Conservation (phyloP, 2,113 vertebrate species). For the Albula glossodonta region DNA sequence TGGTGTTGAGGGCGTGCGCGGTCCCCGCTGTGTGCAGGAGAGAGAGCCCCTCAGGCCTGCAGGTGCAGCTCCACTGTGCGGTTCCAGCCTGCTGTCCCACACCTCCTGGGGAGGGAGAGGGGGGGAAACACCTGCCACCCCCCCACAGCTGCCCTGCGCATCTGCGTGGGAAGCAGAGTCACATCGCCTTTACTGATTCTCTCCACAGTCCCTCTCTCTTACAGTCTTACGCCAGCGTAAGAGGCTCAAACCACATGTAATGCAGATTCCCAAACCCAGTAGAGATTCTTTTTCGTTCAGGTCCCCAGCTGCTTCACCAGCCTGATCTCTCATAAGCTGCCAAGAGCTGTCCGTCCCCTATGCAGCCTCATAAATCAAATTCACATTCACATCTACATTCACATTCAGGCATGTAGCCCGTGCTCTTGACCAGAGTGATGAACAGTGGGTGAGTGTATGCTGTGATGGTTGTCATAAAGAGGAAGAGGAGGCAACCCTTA, state of each 20-base stretch:
- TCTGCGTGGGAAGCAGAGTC: background rate
- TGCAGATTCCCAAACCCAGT: background rate
- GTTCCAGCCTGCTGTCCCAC: too few species aligned
- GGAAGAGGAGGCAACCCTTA: too few species aligned
- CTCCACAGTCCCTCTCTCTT: background rate
- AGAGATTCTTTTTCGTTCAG: background rate
- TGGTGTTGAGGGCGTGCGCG: too few species aligned
- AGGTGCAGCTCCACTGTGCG: constrained; percentile 8
- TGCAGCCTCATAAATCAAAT: background rate
- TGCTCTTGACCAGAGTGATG: too few species aligned
- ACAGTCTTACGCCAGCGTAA: background rate
- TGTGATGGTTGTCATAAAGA: too few species aligned
- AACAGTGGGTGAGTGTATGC: too few species aligned
- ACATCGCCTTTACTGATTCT: background rate
- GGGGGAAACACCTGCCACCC: background rate
- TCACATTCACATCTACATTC: background rate
- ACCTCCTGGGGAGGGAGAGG: background rate
- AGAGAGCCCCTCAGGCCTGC: background rate
- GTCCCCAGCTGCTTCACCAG: background rate
- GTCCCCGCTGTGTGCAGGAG: too few species aligned
- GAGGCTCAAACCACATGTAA: background rate
- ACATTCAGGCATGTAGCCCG: too few species aligned
- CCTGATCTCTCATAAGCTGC: background rate
- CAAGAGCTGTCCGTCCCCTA: background rate
- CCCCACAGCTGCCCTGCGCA: background rate